Evolutionary conservation across 1,140 invertebrate species (phyloP).

Genomic region (Geopemphigus sp.): DNA sequence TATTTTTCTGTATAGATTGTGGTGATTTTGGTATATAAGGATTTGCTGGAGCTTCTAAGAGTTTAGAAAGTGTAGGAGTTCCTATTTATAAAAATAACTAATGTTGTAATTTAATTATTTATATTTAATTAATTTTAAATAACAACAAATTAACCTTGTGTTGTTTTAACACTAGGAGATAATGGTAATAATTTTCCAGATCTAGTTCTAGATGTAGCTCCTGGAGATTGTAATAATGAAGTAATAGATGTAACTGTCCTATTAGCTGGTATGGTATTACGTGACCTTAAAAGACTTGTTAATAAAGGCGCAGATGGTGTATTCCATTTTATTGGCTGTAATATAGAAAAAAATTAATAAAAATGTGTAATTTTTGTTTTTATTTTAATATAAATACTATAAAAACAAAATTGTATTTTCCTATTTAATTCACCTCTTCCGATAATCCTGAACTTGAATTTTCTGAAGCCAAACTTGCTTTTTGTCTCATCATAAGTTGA

Average conservation of each 20-base stretch:
- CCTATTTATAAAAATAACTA: constrained; percentile 6
- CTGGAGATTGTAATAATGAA: constrained; percentile 28
- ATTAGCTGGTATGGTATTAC: constrained; percentile 31
- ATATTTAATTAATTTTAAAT: not conserved
- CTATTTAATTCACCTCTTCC: constrained; percentile 24
- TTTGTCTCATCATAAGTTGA: constrained; percentile 34
- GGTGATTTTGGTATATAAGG: constrained; percentile 24
- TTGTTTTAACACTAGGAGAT: constrained; percentile 11
- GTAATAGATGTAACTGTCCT: not conserved
- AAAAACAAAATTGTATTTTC: not conserved
- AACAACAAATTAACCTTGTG: constrained; percentile 16
- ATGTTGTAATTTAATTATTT: not conserved
- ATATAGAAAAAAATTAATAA: not conserved
- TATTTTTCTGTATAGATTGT: constrained; percentile 1
- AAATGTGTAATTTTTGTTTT: not conserved
- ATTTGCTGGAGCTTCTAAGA: constrained; percentile 40
- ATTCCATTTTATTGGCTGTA: constrained; percentile 44
- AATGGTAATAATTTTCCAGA: constrained; percentile 44
- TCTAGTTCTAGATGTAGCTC: constrained; percentile 37
- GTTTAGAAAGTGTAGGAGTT: constrained; percentile 40
- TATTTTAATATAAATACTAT: no score
- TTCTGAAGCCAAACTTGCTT: constrained; percentile 12
- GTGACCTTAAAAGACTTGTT: constrained; percentile 42
- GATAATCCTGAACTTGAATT: not conserved
- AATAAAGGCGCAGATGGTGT: constrained; percentile 42